Conservation (phyloP, 2,113 vertebrate species). For the Pan paniscus region DNA sequence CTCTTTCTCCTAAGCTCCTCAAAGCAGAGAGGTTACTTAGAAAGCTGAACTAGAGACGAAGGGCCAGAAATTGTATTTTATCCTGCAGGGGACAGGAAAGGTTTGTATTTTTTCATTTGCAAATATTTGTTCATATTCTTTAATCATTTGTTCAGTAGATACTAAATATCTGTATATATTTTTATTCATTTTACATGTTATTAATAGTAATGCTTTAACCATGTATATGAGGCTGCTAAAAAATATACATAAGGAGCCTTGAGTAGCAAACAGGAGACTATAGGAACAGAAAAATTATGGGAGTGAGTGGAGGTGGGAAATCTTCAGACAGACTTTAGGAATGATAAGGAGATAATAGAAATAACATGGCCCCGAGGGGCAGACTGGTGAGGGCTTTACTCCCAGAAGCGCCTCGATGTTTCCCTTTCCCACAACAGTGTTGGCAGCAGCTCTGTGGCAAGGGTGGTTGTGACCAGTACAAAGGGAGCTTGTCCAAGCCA, state of each 20-base stretch:
- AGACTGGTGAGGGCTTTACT: not conserved
- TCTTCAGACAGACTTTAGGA: not conserved
- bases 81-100: not conserved
- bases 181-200: not conserved
- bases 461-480: rapidly evolving
- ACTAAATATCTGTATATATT: not conserved
- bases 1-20: not conserved
- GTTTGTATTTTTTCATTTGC: not conserved
- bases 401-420: not conserved
- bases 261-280: not conserved
- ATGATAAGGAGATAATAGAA: not conserved
- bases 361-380: not conserved
- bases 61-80: not conserved
- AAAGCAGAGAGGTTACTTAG: not conserved
- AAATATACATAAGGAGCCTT: not conserved
- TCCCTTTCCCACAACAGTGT: too few species aligned
- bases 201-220: not conserved
- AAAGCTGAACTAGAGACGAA: not conserved
- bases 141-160: not conserved
- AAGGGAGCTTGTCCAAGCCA: not conserved
- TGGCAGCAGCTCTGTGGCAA: not conserved
- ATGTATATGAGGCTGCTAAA: not conserved
- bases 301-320: not conserved
- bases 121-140: not conserved
- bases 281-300: not conserved